These are phyloP conservation scores for Gnathonemus echidnorhynchus DNA, from an alignment of 2,113 vertebrate genomes.

Conservation along the genomic window DNA sequence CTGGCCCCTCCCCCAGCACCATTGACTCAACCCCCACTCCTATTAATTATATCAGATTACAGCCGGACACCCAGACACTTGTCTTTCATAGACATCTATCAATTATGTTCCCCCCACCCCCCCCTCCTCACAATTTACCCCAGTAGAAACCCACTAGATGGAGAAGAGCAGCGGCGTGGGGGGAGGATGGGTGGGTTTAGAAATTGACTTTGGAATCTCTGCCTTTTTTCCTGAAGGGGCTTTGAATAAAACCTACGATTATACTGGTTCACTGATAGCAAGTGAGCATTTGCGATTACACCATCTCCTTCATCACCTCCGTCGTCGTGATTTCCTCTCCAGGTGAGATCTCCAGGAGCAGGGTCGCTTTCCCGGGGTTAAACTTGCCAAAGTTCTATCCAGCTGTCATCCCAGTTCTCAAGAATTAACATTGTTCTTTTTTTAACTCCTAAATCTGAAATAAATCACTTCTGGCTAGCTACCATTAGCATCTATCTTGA, in stretches of 20 bases:
- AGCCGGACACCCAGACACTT: not conserved
- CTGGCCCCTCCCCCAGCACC: not conserved
- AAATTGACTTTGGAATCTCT: conserved; percentile 4
- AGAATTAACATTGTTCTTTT: not conserved
- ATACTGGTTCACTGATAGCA: not conserved
- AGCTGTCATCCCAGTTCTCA: not conserved
- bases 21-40: not conserved
- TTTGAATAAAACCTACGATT: not conserved
- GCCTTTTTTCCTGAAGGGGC: not conserved
- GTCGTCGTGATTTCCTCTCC: not conserved
- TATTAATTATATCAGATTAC: conserved; percentile 20
- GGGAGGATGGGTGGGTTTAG: not conserved
- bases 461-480: not conserved
- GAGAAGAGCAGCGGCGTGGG: not conserved
- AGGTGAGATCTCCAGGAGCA: not conserved
- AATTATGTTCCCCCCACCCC: not conserved
- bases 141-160: not conserved
- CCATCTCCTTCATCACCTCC: not conserved
- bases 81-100: conserved; percentile 20
- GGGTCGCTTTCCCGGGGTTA: not conserved
- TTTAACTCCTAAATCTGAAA: not conserved
- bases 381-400: not conserved
- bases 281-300: not conserved
- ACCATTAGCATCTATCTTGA: not conserved
- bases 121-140: not conserved